These are phyloP conservation scores for Brachyopa scutellaris DNA, from an alignment of 2,888 invertebrate species.

Conservation along the genomic window DNA sequence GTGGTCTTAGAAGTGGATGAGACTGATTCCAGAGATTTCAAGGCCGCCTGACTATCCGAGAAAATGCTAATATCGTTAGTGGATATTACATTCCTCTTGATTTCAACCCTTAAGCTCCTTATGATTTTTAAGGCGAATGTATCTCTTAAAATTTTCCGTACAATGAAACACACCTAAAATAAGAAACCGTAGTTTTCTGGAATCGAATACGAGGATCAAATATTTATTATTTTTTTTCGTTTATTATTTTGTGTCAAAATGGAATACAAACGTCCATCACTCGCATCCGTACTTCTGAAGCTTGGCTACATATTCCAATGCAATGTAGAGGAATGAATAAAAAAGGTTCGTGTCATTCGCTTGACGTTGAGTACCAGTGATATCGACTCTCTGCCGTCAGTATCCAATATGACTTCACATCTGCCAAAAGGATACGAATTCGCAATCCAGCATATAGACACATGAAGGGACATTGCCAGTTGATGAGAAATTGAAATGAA, in stretches of 20 bases:
- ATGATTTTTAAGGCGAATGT: too few species aligned
- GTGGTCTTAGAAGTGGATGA: too few species aligned
- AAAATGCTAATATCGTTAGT: too few species aligned
- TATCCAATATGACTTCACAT: slow-evolving; percentile 31
- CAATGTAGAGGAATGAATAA: background rate
- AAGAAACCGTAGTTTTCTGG: too few species aligned
- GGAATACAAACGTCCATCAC: background rate
- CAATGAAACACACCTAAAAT: too few species aligned
- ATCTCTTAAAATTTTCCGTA: too few species aligned
- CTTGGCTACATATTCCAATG: background rate
- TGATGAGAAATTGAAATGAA: slow-evolving; percentile 32
- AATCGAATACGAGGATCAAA: background rate
- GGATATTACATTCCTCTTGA: too few species aligned
- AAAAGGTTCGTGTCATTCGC: slow-evolving; percentile 2
- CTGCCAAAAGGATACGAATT: slow-evolving; percentile 37
- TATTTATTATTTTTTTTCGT: background rate
- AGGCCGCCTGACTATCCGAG: too few species aligned
- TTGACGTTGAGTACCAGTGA: slow-evolving; percentile 17
- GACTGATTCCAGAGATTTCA: too few species aligned
- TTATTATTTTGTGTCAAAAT: background rate
- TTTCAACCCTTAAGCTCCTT: too few species aligned
- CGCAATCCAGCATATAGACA: slow-evolving; percentile 3
- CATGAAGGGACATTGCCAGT: background rate
- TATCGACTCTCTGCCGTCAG: slow-evolving; percentile 14
- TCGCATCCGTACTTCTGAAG: background rate